phyloP scores from a whole-genome alignment of 2,797 vertebrate species.

The Pseudocheirus occidentalis region DNA sequence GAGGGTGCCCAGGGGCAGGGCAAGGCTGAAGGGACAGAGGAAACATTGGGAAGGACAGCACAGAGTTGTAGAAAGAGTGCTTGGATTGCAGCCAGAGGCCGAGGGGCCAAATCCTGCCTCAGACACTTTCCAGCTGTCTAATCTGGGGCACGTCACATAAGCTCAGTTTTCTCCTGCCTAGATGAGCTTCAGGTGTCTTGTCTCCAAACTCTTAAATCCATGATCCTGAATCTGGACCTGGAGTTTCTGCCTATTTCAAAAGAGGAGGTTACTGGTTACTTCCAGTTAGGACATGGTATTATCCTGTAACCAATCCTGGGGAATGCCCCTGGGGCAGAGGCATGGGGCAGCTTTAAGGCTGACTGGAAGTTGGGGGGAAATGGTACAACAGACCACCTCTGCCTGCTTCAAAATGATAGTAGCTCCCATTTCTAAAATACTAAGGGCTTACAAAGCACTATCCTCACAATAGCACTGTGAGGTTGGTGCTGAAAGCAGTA shows the following conservation, averaged over 20 bases:
- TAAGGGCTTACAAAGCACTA: neutral
- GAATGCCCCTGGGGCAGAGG: neutral
- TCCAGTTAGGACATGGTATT: neutral
- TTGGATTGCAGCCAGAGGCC: neutral
- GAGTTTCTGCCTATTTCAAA: neutral
- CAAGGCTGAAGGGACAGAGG: neutral
- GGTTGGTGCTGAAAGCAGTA: neutral
- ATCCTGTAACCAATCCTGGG: neutral
- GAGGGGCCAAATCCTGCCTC: neutral
- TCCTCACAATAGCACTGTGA: neutral
- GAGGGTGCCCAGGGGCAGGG: neutral
- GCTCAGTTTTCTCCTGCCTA: neutral
- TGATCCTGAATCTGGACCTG: neutral
- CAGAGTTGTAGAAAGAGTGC: neutral
- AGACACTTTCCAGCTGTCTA: neutral
- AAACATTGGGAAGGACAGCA: neutral
- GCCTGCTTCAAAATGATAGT: neutral
- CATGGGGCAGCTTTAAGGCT: neutral
- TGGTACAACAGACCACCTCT: no score
- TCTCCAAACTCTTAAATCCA: neutral
- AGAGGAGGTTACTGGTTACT: neutral
- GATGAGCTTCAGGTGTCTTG: neutral
- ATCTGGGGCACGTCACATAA: neutral
- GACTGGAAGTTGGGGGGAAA: neutral
- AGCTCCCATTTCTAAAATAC: neutral